Evolutionary conservation across 2,797 vertebrate species (phyloP).

Genomic region (Gymnothorax javanicus): DNA sequence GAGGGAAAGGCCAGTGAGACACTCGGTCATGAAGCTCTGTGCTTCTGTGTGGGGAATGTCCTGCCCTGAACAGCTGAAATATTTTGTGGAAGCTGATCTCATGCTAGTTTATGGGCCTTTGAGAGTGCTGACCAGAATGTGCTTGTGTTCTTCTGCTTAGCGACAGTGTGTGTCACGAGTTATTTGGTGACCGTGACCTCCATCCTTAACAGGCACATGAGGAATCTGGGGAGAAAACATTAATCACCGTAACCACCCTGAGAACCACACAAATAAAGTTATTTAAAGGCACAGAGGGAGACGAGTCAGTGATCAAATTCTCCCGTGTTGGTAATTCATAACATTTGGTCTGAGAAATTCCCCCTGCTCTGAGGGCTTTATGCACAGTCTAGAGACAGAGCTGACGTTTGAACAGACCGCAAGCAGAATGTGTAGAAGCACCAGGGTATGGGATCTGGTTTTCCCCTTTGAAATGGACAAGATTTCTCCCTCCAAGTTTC

Average conservation of each 20-base stretch:
- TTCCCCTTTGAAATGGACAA: background rate
- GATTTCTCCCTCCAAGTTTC: background rate
- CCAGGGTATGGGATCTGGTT: background rate
- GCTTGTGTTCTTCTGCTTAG: constrained; percentile 42
- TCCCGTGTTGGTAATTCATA: background rate
- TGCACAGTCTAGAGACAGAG: background rate
- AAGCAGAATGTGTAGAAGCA: background rate
- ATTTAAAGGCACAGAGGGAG: background rate
- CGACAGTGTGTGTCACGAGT: constrained; percentile 32
- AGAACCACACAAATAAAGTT: background rate
- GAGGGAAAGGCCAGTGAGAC: background rate
- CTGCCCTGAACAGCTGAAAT: background rate
- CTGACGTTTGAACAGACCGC: background rate
- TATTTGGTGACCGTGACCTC: background rate
- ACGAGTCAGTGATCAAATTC: background rate
- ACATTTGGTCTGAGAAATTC: background rate
- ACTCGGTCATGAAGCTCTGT: background rate
- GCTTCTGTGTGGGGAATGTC: background rate
- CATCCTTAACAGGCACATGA: background rate
- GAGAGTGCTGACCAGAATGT: constrained; percentile 36
- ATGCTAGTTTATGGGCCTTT: constrained; percentile 51
- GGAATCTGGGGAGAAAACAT: background rate
- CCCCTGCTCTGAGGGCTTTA: background rate
- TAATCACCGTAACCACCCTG: background rate
- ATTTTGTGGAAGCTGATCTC: constrained; percentile 20